These are phyloP conservation scores for Caenorhabditis latens DNA, from an alignment of 1,140 invertebrate species.

Conservation along the genomic window DNA sequence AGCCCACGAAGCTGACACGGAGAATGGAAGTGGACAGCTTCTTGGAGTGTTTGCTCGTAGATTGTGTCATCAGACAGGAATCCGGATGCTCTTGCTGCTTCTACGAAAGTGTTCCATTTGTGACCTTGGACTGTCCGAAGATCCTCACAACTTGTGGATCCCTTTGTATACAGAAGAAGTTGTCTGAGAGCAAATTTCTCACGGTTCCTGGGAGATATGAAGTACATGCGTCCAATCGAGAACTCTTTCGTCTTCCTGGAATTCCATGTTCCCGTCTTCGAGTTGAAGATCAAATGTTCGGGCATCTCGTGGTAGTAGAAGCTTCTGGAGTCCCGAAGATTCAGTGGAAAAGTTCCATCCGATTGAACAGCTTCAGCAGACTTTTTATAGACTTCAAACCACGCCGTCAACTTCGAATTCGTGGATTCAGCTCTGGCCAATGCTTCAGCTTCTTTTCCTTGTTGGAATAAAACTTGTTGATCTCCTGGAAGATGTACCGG, in stretches of 20 bases:
- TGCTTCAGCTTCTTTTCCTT: background rate
- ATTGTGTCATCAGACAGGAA: background rate
- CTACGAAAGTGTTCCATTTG: background rate
- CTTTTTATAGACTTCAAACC: background rate
- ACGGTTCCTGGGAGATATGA: background rate
- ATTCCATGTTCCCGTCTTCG: too few relatives aligned
- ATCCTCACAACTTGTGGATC: too few relatives aligned
- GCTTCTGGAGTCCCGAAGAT: too few relatives aligned
- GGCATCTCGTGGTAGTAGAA: too few relatives aligned
- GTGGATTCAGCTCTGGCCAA: background rate
- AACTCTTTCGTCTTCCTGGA: too few relatives aligned
- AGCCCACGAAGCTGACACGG: too few relatives aligned
- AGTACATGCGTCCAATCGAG: too few relatives aligned
- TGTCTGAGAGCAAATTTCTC: background rate
- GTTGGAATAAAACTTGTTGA: background rate
- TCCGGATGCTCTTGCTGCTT: background rate
- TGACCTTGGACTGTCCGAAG: too few relatives aligned
- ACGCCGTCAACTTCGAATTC: too few relatives aligned
- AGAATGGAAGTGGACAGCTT: too few relatives aligned
- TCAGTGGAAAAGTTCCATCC: too few relatives aligned
- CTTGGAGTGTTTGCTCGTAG: background rate
- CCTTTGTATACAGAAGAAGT: background rate
- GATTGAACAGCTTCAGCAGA: background rate
- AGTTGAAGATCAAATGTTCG: background rate
- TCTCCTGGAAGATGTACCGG: constrained; percentile 67